Evolutionary conservation across 2,797 vertebrate species (phyloP).

Genomic region (Choloepus didactylus): DNA sequence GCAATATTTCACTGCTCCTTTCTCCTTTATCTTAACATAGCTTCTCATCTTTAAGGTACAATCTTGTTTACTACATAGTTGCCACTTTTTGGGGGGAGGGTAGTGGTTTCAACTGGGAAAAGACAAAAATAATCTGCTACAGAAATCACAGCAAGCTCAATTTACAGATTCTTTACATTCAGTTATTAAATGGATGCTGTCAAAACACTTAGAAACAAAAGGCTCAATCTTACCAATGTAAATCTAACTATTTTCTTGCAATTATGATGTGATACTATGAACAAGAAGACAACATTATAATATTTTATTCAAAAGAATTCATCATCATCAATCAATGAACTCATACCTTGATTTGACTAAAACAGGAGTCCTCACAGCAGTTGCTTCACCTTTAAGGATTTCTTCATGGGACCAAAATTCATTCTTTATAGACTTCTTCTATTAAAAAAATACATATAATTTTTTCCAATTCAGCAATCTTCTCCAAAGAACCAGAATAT

Average conservation of each 20-base stretch:
- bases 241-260: slow-evolving; percentile 23
- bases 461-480: not conserved
- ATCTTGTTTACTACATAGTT: not conserved
- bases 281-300: not conserved
- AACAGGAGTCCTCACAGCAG: slow-evolving; percentile 64
- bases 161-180: slow-evolving; percentile 1
- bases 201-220: slow-evolving; percentile 18
- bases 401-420: slow-evolving; percentile 82
- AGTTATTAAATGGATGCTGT: not conserved
- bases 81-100: not conserved
- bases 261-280: not conserved
- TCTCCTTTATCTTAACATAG: not conserved
- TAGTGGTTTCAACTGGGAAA: not conserved
- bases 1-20: not conserved
- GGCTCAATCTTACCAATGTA: not conserved
- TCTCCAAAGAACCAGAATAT: slow-evolving; percentile 8
- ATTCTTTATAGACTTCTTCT: slow-evolving; percentile 84
- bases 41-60: not conserved
- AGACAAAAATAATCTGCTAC: slow-evolving; percentile 12
- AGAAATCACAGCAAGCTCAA: not conserved
- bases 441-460: slow-evolving; percentile 69
- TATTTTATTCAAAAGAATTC: slow-evolving; percentile 41
- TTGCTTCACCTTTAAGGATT: slow-evolving; percentile 65
- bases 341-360: slow-evolving; percentile 83
- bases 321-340: not conserved